A percentile compares a stretch with the other conserved stretches of the same genome.
These are phyloP conservation scores for Zosterops lateralis DNA, from an alignment of 2,113 vertebrate species.

Conservation along the genomic window DNA sequence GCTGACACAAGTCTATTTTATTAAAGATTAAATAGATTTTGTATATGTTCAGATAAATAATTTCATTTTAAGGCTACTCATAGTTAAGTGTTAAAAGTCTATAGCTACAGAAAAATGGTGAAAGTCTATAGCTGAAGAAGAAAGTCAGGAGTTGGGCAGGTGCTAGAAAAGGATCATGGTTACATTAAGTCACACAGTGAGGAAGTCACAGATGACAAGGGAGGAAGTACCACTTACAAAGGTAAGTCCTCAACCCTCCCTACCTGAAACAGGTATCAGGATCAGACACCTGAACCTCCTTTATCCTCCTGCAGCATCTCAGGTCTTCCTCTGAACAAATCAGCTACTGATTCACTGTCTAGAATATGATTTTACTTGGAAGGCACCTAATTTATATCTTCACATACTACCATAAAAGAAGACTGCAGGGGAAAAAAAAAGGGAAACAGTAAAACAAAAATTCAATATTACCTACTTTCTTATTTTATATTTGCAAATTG, in stretches of 20 bases:
- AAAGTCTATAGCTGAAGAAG: not conserved
- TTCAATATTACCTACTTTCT: not conserved
- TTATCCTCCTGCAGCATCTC: not conserved
- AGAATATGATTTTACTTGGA: not conserved
- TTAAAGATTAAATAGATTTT: not conserved
- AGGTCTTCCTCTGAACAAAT: not conserved
- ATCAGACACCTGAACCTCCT: not conserved
- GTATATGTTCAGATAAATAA: not conserved
- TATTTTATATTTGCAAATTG: not conserved
- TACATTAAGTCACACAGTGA: not conserved
- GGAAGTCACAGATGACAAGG: not conserved
- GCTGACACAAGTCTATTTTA: not conserved
- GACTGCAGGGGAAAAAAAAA: not conserved
- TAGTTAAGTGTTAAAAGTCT: not conserved
- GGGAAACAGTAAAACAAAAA: not conserved
- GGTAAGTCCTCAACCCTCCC: not conserved
- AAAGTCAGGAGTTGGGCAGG: not conserved
- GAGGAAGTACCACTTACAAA: not conserved
- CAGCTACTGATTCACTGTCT: not conserved
- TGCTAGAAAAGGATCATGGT: not conserved
- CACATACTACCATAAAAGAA: not conserved
- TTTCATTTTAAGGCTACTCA: not conserved
- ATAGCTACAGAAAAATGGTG: not conserved
- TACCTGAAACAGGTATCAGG: not conserved
- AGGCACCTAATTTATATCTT: not conserved